Evolutionary conservation across 2,888 invertebrate genomes (phyloP).

Genomic region (Chymomyza amoena): DNA sequence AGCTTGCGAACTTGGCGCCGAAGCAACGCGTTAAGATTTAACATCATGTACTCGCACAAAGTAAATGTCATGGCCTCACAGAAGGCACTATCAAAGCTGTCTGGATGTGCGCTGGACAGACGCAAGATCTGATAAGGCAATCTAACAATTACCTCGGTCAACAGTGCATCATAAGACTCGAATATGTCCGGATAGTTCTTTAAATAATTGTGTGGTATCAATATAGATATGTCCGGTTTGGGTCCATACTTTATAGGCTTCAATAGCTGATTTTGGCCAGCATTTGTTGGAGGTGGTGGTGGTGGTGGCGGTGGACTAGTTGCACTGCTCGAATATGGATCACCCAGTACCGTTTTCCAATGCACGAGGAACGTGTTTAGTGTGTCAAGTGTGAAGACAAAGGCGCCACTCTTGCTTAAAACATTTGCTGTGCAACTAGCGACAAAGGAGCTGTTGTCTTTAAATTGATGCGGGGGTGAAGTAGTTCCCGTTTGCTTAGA

Average conservation of each 20-base stretch:
- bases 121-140: conserved; percentile 92
- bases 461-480: conserved; percentile 80
- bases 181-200: conserved; percentile 96
- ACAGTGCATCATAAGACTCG: conserved; percentile 94
- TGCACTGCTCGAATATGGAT: conserved; percentile 58
- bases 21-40: conserved; percentile 84
- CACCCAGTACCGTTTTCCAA: conserved; percentile 83
- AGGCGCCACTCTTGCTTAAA: conserved; percentile 84
- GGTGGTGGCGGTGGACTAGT: conserved; percentile 10
- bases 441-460: conserved; percentile 81
- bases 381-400: conserved; percentile 86
- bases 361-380: conserved; percentile 86
- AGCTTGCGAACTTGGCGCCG: conserved; percentile 95
- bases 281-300: conserved; percentile 34
- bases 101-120: conserved; percentile 76
- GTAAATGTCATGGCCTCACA: conserved; percentile 83
- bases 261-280: conserved; percentile 81
- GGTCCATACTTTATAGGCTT: conserved; percentile 90
- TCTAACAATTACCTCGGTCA: conserved; percentile 96
- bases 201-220: conserved; percentile 95
- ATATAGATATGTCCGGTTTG: conserved; percentile 96
- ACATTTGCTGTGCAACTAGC: conserved; percentile 86
- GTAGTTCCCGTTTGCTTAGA: conserved; percentile 78
- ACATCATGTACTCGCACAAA: conserved; percentile 97
- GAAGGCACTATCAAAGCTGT: conserved; percentile 83